Conservation (phyloP, 1,140 invertebrate genomes). For the Eueides isabella region DNA sequence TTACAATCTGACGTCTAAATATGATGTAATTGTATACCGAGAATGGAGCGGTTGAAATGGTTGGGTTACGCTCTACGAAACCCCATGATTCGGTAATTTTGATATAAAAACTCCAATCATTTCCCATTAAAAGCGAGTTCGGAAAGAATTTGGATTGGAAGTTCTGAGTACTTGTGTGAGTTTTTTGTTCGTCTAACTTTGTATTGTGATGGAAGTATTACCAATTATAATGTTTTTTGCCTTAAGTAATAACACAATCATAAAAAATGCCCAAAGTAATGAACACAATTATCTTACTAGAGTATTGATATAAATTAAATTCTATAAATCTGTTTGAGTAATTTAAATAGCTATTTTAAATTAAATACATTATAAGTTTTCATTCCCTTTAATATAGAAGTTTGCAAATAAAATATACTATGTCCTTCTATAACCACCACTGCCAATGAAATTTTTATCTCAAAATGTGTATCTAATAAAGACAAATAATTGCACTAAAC, state of each 20-base stretch:
- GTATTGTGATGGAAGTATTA: slow-evolving; percentile 4
- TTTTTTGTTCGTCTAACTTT: slow-evolving; percentile 37
- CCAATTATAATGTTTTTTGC: slow-evolving; percentile 30
- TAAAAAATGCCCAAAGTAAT: neutral
- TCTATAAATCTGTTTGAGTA: neutral
- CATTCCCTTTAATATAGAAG: neutral
- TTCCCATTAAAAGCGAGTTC: slow-evolving; percentile 32
- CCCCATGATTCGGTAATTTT: slow-evolving; percentile 60
- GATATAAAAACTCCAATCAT: slow-evolving; percentile 47
- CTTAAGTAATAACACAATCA: too few relatives aligned
- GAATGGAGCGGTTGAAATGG: slow-evolving; percentile 60
- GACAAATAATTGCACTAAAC: slow-evolving; percentile 41
- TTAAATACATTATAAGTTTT: neutral
- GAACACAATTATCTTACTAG: neutral
- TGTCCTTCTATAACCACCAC: neutral
- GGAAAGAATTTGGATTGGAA: slow-evolving; percentile 22
- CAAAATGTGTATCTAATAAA: slow-evolving; percentile 27
- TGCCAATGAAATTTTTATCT: slow-evolving; percentile 18
- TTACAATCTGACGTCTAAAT: slow-evolving; percentile 40
- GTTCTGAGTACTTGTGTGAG: slow-evolving; percentile 17
- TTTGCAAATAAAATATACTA: neutral
- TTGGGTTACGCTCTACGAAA: slow-evolving; percentile 56
- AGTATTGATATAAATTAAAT: neutral
- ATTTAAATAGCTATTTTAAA: neutral
- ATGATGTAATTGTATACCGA: slow-evolving; percentile 62